A percentile compares a stretch with the other conserved stretches of the same genome.
Conservation (phyloP, 2,888 invertebrate species). For the Drosophila quasianomalipes region DNA sequence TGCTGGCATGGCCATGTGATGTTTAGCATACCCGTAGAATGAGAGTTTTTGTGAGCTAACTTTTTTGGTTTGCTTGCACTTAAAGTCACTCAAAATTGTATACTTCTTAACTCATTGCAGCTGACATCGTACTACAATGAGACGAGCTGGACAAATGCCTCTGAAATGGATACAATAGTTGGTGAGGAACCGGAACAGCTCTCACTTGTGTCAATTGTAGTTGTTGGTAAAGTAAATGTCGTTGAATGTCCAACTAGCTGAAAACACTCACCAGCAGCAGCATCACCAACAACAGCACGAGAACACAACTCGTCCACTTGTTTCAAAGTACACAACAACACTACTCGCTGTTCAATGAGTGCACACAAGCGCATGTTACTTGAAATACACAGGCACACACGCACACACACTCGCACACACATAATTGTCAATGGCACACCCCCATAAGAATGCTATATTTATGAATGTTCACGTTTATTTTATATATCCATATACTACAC, state of each 20-base stretch:
- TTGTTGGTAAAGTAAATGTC: conserved; percentile 90
- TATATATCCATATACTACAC: conserved; percentile 10
- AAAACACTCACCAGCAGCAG: conserved; percentile 40
- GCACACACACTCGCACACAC: background rate
- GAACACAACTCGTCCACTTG: conserved; percentile 20
- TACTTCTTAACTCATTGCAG: conserved; percentile 60
- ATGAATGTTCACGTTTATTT: conserved; percentile 54
- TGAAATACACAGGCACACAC: conserved; percentile 17
- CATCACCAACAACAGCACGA: conserved; percentile 12
- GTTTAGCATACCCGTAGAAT: background rate
- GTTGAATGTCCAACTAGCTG: conserved; percentile 81
- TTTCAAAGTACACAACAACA: conserved; percentile 32
- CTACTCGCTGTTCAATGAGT: conserved; percentile 57
- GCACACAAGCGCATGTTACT: conserved; percentile 53
- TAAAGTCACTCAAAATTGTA: conserved; percentile 20
- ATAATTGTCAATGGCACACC: conserved; percentile 33
- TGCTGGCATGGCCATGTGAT: conserved; percentile 8
- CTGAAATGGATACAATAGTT: conserved; percentile 85
- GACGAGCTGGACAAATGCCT: conserved; percentile 84
- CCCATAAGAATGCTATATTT: conserved; percentile 67
- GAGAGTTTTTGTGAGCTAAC: background rate
- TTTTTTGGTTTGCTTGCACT: background rate
- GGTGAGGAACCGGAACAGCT: conserved; percentile 91
- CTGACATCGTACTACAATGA: conserved; percentile 85
- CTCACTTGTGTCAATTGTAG: conserved; percentile 91